Conservation (phyloP, 2,797 vertebrate genomes). For the Neopelma chrysocephalum region DNA sequence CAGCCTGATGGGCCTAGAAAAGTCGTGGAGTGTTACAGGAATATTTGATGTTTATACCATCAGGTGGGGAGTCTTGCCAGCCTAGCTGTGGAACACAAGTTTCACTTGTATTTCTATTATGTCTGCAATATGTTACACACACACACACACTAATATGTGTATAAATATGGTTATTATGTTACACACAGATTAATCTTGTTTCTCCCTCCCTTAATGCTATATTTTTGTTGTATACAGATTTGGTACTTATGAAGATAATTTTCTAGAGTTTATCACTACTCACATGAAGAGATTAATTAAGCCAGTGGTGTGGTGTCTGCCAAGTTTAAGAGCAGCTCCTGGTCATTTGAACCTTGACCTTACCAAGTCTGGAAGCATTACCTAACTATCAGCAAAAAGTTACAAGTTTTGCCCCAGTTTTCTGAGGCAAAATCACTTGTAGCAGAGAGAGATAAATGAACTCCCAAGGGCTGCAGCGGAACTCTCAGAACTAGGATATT, state of each 20-base stretch:
- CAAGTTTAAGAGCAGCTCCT: background rate
- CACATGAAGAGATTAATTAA: background rate
- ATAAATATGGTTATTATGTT: background rate
- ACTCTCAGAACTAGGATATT: background rate
- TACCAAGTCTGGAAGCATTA: background rate
- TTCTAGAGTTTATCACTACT: background rate
- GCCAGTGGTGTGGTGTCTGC: no score
- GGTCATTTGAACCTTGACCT: background rate
- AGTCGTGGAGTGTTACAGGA: background rate
- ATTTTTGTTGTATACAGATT: background rate
- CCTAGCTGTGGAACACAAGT: background rate
- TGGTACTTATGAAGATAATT: background rate
- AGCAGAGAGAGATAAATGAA: background rate
- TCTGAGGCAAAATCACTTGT: background rate
- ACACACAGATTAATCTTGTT: background rate
- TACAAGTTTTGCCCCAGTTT: background rate
- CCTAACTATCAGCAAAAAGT: background rate
- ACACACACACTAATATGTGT: background rate
- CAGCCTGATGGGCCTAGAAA: background rate
- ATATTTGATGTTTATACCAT: background rate
- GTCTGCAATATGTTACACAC: background rate
- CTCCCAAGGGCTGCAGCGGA: background rate
- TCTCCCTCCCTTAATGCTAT: fast-evolving
- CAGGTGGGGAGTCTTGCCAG: background rate
- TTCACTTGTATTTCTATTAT: background rate